Percentiles rank a stretch among this genome's conserved stretches.
phyloP scores from a whole-genome alignment of 2,888 invertebrate genomes.

The Amphipoea lucens region DNA sequence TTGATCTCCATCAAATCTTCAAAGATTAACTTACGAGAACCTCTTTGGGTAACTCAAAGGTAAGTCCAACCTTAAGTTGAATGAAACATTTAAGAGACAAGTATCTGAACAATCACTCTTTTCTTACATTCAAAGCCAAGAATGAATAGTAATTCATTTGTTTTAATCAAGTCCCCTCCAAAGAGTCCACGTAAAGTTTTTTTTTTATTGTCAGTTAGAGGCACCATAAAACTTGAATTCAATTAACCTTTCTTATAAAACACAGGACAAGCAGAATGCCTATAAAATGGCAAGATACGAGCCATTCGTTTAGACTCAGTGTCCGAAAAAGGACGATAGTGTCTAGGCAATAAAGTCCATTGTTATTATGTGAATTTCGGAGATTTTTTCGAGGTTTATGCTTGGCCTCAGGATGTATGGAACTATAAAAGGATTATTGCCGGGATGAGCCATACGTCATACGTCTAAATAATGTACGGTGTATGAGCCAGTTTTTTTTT shows the following conservation, averaged over 20 bases:
- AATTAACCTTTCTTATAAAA: slow-evolving; percentile 72
- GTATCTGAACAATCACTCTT: slow-evolving; percentile 51
- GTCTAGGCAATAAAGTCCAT: slow-evolving; percentile 59
- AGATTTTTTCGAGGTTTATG: slow-evolving; percentile 64
- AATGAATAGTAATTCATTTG: slow-evolving; percentile 62
- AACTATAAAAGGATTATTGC: slow-evolving; percentile 65
- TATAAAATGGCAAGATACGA: slow-evolving; percentile 72
- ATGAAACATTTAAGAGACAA: slow-evolving; percentile 50
- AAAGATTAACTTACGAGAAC: slow-evolving; percentile 15
- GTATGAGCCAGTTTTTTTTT: slow-evolving; percentile 28
- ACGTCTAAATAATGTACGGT: slow-evolving; percentile 48
- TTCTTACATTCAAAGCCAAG: slow-evolving; percentile 50
- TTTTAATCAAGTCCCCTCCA: slow-evolving; percentile 61
- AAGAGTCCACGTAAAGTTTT: slow-evolving; percentile 58
- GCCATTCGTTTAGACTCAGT: slow-evolving; percentile 69
- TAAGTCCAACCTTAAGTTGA: slow-evolving; percentile 21
- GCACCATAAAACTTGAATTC: slow-evolving; percentile 74
- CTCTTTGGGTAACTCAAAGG: slow-evolving; percentile 27
- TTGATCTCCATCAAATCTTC: not conserved
- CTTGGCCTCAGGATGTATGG: slow-evolving; percentile 52
- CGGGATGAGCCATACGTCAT: slow-evolving; percentile 47
- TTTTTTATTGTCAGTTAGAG: slow-evolving; percentile 67
- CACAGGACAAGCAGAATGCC: slow-evolving; percentile 63
- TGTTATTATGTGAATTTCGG: slow-evolving; percentile 54
- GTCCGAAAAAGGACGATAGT: slow-evolving; percentile 64